These are phyloP conservation scores for Himalopsyche tibetana DNA, from an alignment of 2,888 invertebrate genomes.

Conservation along the genomic window DNA sequence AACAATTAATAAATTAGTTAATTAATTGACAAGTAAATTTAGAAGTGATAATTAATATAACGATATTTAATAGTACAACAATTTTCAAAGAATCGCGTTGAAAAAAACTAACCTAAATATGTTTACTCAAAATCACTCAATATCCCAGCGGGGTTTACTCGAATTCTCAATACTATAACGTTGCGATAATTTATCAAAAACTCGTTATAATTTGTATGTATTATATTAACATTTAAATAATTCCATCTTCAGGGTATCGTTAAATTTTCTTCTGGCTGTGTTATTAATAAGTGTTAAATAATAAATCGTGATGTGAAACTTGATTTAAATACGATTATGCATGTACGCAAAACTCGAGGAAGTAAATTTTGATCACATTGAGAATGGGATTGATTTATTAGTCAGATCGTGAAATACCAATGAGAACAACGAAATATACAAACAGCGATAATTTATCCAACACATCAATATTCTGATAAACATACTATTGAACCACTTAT, in stretches of 20 bases:
- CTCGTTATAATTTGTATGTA: background rate
- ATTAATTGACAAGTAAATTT: too few species aligned
- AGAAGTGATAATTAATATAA: too few species aligned
- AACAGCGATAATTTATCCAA: too few species aligned
- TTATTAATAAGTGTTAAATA: slow-evolving; percentile 18
- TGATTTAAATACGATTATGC: background rate
- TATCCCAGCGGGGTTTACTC: too few species aligned
- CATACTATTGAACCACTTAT: too few species aligned
- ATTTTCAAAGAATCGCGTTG: too few species aligned
- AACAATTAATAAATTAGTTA: too few species aligned
- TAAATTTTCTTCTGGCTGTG: background rate
- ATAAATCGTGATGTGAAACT: background rate
- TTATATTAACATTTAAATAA: background rate
- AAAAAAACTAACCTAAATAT: too few species aligned
- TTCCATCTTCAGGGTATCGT: background rate
- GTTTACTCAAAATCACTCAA: too few species aligned
- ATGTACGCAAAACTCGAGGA: background rate
- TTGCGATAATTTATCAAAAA: background rate
- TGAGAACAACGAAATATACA: background rate
- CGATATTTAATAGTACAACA: too few species aligned
- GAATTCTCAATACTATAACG: too few species aligned
- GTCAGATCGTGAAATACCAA: slow-evolving; percentile 3
- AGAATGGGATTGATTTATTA: background rate
- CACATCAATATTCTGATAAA: too few species aligned
- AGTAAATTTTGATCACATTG: slow-evolving; percentile 16